Conservation (phyloP, 1,140 invertebrate genomes). For the Archivesica marissinica region DNA sequence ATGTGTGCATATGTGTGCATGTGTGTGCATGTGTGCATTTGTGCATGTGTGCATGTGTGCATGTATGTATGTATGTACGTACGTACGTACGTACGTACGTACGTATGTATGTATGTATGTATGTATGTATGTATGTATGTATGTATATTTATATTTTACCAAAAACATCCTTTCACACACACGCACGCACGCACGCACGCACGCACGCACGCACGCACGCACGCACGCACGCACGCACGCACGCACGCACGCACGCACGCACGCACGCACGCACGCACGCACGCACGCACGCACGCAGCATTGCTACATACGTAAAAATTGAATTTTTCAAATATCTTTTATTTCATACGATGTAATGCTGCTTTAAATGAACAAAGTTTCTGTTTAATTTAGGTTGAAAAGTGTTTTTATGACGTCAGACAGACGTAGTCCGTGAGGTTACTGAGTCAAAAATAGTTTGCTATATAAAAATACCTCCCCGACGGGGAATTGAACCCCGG, state of each 20-base stretch:
- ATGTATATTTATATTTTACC: constrained; percentile 23
- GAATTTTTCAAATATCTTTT: no score
- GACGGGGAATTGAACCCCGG: constrained; percentile 86
- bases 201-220: no score
- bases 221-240: no score
- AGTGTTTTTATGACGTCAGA: no score
- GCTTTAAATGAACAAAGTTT: no score
- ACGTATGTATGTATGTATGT: constrained; percentile 32
- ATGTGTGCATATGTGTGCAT: constrained; percentile 1
- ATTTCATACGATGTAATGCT: no score
- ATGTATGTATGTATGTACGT: constrained; percentile 38
- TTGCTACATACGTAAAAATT: no score
- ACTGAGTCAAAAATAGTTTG: no score
- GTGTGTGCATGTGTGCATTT: neutral
- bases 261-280: constrained; percentile 21
- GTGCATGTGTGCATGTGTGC: neutral
- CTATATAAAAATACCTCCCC: constrained; percentile 74
- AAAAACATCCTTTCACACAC: no score
- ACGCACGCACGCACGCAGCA: constrained; percentile 32
- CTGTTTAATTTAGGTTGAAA: no score
- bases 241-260: constrained; percentile 27
- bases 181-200: no score
- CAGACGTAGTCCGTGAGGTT: no score
- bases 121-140: constrained; percentile 28
- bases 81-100: constrained; percentile 6